Evolutionary conservation across 2,888 invertebrate species (phyloP).

Genomic region (Tenthredo mesomela): DNA sequence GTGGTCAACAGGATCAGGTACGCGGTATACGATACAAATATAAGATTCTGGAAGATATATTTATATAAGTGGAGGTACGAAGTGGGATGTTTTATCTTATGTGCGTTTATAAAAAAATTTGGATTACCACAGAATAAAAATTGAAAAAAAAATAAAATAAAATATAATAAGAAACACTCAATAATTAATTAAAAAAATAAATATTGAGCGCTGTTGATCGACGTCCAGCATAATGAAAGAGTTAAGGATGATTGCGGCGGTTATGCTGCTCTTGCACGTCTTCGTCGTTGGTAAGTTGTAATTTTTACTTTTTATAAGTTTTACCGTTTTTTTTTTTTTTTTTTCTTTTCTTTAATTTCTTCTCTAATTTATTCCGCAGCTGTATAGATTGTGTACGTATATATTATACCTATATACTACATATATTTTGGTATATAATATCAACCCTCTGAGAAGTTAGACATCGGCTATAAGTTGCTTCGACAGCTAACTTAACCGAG

Average conservation of each 20-base stretch:
- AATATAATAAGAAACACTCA: too few species aligned
- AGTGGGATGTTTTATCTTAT: not conserved
- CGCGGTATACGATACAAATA: not conserved
- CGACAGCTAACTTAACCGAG: too few species aligned
- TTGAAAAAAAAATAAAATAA: not conserved
- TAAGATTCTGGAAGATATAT: not conserved
- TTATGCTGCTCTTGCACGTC: slow-evolving; percentile 32
- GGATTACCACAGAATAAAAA: not conserved
- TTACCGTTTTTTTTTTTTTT: not conserved
- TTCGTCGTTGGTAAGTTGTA: slow-evolving; percentile 24
- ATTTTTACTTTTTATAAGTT: not conserved
- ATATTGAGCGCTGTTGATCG: not conserved
- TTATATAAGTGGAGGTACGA: not conserved
- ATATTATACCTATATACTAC: too few species aligned
- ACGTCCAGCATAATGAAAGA: slow-evolving; percentile 32
- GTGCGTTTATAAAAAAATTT: too few species aligned
- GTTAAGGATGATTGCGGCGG: slow-evolving; percentile 13
- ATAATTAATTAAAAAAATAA: not conserved
- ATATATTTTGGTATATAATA: too few species aligned
- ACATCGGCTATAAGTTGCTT: too few species aligned
- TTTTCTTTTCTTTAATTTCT: not conserved
- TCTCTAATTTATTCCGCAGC: not conserved
- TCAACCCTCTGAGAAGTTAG: too few species aligned
- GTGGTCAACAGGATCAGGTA: not conserved
- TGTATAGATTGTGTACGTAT: too few species aligned